These are phyloP conservation scores for Prionchulus punctatus DNA, from an alignment of 2,888 invertebrate genomes.

Conservation along the genomic window DNA sequence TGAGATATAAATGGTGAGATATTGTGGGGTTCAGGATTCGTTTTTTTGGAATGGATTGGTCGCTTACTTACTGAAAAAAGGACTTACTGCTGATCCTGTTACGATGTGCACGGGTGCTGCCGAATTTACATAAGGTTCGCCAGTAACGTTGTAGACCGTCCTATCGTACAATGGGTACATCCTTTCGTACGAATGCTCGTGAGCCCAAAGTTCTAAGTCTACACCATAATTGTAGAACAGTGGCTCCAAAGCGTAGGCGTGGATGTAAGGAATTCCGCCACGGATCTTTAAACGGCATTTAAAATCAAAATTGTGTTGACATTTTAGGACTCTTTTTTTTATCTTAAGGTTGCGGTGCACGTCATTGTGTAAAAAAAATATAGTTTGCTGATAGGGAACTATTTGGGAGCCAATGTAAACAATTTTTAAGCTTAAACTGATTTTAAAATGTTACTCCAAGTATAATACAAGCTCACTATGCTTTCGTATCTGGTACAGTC, in stretches of 20 bases:
- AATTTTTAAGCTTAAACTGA: too few species aligned
- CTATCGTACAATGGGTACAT: conserved; percentile 82
- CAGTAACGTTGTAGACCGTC: conserved; percentile 48
- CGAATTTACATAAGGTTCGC: conserved; percentile 52
- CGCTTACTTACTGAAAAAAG: too few species aligned
- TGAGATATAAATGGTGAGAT: too few species aligned
- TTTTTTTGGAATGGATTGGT: too few species aligned
- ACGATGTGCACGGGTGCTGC: conserved; percentile 77
- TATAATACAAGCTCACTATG: conserved; percentile 15
- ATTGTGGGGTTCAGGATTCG: too few species aligned
- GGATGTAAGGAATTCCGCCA: conserved; percentile 27
- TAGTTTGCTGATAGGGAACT: too few species aligned
- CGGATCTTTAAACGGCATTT: conserved; percentile 22
- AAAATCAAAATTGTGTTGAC: too few species aligned
- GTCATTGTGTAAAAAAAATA: too few species aligned
- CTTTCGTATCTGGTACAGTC: conserved; percentile 48
- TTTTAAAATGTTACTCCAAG: not conserved
- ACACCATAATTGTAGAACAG: conserved; percentile 73
- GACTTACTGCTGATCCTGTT: conserved; percentile 58
- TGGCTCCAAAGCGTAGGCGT: conserved; percentile 50
- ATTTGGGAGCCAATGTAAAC: too few species aligned
- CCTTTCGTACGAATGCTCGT: conserved; percentile 92
- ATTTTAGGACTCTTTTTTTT: too few species aligned
- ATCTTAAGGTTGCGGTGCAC: too few species aligned
- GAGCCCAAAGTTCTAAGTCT: conserved; percentile 85